Base-by-base conservation (phyloP, 30 jellyfish, hydroid and myxozoan genomes). In the Cassiopea andromeda region DNA sequence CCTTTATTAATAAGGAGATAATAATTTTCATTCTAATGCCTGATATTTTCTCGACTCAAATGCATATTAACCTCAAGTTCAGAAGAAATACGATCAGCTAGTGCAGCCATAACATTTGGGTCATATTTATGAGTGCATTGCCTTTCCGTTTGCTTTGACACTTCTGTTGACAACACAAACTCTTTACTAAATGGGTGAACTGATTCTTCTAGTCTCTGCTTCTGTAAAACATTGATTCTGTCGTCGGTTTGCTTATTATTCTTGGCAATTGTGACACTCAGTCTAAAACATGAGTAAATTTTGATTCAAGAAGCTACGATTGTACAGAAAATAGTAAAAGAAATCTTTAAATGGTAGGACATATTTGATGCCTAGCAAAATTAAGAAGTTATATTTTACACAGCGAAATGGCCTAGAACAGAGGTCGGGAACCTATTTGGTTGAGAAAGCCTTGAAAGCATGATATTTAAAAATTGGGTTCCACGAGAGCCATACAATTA, bases 81-180 rank as follows among this genome's bases (percentile, higher is more conserved):
- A 69, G 91, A 83, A 14, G 91, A 83, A 13, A 83, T 72, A 5
- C 91, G 75, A 67, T 83, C 83, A 8, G 91, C 84, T 84, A 83
- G 48, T 1, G 84, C 75, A 68, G 84, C 44, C 66, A 83, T 68
- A 2, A 81, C 48, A 83, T 27, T 72, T 60, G 61, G 66, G 0
- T 69, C 91, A 17, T 48, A 75, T 77, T 50, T 45, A 15, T 15
- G 48, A 77, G 14, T 48, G 43, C 47, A 47, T 27, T 7, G 74
- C 46, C 8, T 45, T n/a, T 49, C 86, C 8, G 8, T 17, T 69
- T 59, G 57, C 0, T 27, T 77, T 12, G 16, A 57, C 19, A 50
- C 3, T 1, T 77, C 86, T 48, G 6, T 68, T 15, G n/a, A 59
- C 45, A 44, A 15, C 47, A 67, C 13, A 17, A 72, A 18, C n/a